These are phyloP conservation scores for Eurosta solidaginis DNA, from an alignment of 1,140 invertebrate species.

Conservation along the genomic window DNA sequence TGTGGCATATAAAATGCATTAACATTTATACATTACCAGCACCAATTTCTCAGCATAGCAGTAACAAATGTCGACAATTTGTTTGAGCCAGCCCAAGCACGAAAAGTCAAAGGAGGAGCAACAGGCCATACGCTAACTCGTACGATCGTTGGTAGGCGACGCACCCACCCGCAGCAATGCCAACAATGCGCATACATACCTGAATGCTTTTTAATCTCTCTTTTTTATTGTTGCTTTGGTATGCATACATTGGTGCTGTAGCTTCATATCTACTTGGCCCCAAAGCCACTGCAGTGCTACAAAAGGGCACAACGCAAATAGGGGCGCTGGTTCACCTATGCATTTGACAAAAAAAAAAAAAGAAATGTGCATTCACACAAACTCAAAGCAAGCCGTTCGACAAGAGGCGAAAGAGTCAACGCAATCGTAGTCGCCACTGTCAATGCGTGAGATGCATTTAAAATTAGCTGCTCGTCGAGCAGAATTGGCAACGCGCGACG, in stretches of 20 bases:
- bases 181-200: not conserved
- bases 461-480: constrained; percentile 27
- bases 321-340: not conserved
- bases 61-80: constrained; percentile 23
- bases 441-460: constrained; percentile 21
- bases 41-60: not conserved
- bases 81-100: not conserved
- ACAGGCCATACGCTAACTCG: not conserved
- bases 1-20: constrained; percentile 12
- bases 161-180: not conserved
- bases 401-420: not conserved
- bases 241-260: constrained; percentile 10
- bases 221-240: not conserved
- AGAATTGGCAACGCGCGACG: not conserved
- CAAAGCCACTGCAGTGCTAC: not conserved
- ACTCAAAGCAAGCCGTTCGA: not conserved
- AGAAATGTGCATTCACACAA: not conserved
- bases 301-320: not conserved
- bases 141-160: too few relatives aligned
- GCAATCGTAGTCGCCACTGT: constrained; percentile 9
- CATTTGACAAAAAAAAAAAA: not conserved
- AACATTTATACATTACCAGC: not conserved
- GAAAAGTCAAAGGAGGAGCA: constrained; percentile 1
- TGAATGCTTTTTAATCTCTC: not conserved
- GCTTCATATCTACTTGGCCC: not conserved